Evolutionary conservation across 2,888 invertebrate species (phyloP).

Genomic region (Campaea margaritaria): DNA sequence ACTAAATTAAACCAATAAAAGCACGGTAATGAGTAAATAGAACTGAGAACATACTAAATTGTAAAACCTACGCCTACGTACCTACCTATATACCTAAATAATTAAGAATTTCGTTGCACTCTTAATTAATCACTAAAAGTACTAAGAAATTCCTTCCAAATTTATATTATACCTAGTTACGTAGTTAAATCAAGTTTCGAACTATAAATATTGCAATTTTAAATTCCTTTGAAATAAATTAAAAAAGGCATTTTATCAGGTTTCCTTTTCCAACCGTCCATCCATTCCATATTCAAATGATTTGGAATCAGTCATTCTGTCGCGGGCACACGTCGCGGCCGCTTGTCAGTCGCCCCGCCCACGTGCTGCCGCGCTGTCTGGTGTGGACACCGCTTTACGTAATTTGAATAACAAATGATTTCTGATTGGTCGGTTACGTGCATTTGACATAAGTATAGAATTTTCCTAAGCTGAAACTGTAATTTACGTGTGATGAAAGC

Average conservation of each 20-base stretch:
- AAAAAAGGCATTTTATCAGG: not conserved
- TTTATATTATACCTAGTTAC: not conserved
- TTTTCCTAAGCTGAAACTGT: no score
- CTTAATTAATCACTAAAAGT: no score
- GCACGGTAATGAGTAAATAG: no score
- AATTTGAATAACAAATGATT: slow-evolving; percentile 38
- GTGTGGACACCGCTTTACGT: slow-evolving; percentile 36
- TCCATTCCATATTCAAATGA: slow-evolving; percentile 37
- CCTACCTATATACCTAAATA: no score
- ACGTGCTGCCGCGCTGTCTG: slow-evolving; percentile 51
- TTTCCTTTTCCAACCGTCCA: slow-evolving; percentile 4
- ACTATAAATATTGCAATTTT: not conserved
- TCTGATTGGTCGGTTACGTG: slow-evolving; percentile 33
- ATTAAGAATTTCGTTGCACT: no score
- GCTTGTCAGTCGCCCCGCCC: slow-evolving; percentile 48
- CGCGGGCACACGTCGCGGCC: slow-evolving; percentile 33
- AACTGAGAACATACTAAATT: no score
- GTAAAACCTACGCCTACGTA: no score
- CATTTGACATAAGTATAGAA: no score
- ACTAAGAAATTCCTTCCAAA: no score
- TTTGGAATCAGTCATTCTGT: slow-evolving; percentile 40
- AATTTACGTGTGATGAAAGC: no score
- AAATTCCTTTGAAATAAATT: slow-evolving; percentile 2
- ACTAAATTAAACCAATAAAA: no score
- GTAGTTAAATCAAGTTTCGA: no score